These are phyloP conservation scores for Coleophora flavipennella DNA, from an alignment of 2,888 invertebrate genomes.

Conservation along the genomic window DNA sequence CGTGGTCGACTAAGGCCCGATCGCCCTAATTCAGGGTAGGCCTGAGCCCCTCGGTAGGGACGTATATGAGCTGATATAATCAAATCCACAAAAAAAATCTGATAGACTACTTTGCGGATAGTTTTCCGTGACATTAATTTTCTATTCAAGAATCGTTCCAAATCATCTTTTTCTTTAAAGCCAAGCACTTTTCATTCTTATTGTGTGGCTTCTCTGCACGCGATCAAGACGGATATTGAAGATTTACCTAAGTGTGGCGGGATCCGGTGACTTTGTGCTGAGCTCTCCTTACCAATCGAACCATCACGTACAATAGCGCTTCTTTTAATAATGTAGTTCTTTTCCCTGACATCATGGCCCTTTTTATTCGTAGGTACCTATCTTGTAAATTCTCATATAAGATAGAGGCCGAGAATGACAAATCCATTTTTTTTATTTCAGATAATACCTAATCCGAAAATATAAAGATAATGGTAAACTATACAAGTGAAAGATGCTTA, in stretches of 20 bases:
- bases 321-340: conserved; percentile 45
- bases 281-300: conserved; percentile 38
- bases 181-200: conserved; percentile 25
- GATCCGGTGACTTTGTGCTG: conserved; percentile 52
- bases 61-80: no score
- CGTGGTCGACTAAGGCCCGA: no score
- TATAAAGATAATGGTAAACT: no score
- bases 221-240: conserved; percentile 57
- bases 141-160: conserved; percentile 21
- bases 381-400: no score
- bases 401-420: no score
- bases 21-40: no score
- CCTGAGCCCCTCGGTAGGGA: no score
- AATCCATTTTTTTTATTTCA: no score
- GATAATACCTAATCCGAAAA: no score
- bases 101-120: conserved; percentile 37
- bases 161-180: neutral
- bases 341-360: conserved; percentile 28
- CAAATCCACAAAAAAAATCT: no score
- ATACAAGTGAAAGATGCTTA: conserved; percentile 18
- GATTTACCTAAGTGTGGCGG: conserved; percentile 61
- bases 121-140: conserved; percentile 1
- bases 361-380: no score
- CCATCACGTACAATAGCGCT: conserved; percentile 41
- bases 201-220: conserved; percentile 37